These are phyloP conservation scores for Chiridota heheva DNA, from an alignment of 35 echinoderm and acorn worm genomes.

Conservation along the genomic window DNA sequence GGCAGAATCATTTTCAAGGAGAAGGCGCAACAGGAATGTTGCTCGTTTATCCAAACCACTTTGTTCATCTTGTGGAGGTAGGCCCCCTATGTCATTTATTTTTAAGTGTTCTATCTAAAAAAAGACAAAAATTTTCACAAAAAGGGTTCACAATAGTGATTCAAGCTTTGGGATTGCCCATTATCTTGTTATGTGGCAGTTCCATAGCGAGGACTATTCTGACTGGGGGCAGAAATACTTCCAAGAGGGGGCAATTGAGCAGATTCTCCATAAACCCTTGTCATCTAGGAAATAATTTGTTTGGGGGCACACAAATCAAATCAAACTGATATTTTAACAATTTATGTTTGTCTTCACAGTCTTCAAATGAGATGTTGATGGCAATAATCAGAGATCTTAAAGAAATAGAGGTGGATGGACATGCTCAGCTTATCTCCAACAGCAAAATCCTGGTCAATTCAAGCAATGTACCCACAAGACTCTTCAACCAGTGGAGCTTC, in stretches of 20 bases:
- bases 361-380: slow-evolving; percentile 87
- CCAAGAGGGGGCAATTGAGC: no score
- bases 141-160: no score
- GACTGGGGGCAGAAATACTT: no score
- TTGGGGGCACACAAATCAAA: no score
- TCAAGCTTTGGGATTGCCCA: no score
- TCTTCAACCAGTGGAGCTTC: slow-evolving; percentile 97
- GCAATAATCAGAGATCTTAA: slow-evolving; percentile 75
- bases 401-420: slow-evolving; percentile 2
- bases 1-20: slow-evolving; percentile 93
- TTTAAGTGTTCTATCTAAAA: no score
- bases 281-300: no score
- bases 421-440: slow-evolving; percentile 45
- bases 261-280: no score
- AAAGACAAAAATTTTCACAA: no score
- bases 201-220: no score
- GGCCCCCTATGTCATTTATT: neutral
- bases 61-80: slow-evolving; percentile 96
- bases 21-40: slow-evolving; percentile 97
- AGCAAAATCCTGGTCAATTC: slow-evolving; percentile 94
- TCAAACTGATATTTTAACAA: neutral
- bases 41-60: slow-evolving; percentile 92
- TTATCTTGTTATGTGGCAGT: no score
- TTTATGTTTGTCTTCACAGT: slow-evolving; percentile 34
- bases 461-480: slow-evolving; percentile 83